phyloP scores from a whole-genome alignment of 1,140 invertebrate species.

The Lordiphosa stackelbergi region DNA sequence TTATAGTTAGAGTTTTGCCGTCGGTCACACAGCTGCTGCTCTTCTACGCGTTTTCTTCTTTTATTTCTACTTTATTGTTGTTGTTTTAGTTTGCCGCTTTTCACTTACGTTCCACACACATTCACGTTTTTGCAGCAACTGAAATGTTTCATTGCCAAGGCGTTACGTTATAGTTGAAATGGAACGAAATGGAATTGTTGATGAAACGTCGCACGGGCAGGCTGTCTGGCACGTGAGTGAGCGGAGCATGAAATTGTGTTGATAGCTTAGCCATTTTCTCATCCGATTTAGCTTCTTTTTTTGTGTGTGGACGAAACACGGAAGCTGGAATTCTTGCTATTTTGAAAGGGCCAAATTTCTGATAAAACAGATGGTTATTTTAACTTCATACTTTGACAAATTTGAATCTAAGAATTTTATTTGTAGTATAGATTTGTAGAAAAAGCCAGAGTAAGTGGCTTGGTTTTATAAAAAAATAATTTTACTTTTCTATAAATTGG shows the following conservation, averaged over 20 bases:
- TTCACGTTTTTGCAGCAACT: conserved; percentile 34
- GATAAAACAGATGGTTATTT: too few relatives aligned
- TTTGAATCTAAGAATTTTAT: too few relatives aligned
- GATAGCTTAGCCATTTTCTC: too few relatives aligned
- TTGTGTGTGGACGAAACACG: too few relatives aligned
- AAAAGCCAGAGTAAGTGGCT: too few relatives aligned
- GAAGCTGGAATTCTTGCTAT: too few relatives aligned
- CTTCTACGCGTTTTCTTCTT: conserved; percentile 13
- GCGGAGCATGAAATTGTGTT: conserved; percentile 15
- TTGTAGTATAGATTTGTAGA: too few relatives aligned
- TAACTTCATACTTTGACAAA: too few relatives aligned
- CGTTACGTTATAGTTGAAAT: conserved; percentile 22
- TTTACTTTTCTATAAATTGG: too few relatives aligned
- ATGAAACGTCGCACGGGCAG: conserved; percentile 14
- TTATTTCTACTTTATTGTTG: not conserved
- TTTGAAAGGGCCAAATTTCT: too few relatives aligned
- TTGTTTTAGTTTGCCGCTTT: not conserved
- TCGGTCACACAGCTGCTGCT: conserved; percentile 37
- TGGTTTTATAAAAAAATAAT: too few relatives aligned
- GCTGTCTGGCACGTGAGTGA: conserved; percentile 5
- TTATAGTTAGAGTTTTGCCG: conserved; percentile 46
- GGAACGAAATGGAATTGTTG: conserved; percentile 27
- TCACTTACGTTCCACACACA: conserved; percentile 8
- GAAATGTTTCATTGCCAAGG: conserved; percentile 44
- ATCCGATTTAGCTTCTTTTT: too few relatives aligned